Evolutionary conservation across 2,797 vertebrate genomes (phyloP).

Genomic region (Tangara arthus): DNA sequence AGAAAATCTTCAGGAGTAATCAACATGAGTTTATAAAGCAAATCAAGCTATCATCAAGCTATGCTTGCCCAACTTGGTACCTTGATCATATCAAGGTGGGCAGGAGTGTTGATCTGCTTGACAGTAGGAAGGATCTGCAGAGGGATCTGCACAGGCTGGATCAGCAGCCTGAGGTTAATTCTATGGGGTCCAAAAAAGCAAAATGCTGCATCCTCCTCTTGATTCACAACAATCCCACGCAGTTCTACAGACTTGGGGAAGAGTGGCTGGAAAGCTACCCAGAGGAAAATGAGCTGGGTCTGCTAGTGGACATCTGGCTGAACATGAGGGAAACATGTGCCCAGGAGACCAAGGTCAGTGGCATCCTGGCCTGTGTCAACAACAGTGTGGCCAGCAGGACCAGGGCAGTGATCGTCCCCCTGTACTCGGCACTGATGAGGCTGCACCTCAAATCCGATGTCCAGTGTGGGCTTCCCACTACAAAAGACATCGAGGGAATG

Average conservation of each 20-base stretch:
- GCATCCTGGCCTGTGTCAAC: not conserved
- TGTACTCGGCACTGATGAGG: fast-evolving
- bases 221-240: not conserved
- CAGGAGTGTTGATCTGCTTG: not conserved
- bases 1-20: not conserved
- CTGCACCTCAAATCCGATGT: fast-evolving
- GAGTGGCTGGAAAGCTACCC: not conserved
- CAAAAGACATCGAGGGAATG: too few species aligned
- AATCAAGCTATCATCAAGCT: not conserved
- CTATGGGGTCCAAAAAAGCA: not conserved
- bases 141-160: not conserved
- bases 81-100: too few species aligned
- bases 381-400: not conserved
- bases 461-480: too few species aligned
- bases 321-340: not conserved
- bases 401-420: fast-evolving
- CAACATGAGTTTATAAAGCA: not conserved
- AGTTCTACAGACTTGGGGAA: not conserved
- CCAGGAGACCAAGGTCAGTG: not conserved
- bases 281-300: not conserved
- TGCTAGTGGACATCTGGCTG: not conserved
- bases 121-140: not conserved
- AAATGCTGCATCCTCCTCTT: not conserved
- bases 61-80: not conserved
- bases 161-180: not conserved